Percentiles rank a stretch among this genome's conserved stretches.
Conservation (phyloP, 2,113 vertebrate species). For the Hippocampus mohnikei region DNA sequence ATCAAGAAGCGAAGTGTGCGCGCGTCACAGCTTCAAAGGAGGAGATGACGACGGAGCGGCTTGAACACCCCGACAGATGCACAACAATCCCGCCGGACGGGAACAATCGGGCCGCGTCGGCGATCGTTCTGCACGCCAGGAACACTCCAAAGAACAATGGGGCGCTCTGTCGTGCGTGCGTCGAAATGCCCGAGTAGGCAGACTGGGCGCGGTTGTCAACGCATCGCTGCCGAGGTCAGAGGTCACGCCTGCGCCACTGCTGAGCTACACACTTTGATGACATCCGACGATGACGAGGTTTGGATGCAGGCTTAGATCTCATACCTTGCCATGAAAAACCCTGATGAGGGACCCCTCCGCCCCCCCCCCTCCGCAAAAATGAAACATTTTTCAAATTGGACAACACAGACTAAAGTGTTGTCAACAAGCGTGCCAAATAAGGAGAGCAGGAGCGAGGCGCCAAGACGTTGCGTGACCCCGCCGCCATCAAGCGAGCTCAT, state of each 20-base stretch:
- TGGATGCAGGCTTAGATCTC: not conserved
- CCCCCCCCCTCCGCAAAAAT: too few species aligned
- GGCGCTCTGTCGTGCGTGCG: conserved; percentile 12
- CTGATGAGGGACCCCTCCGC: too few species aligned
- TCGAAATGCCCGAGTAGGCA: conserved; percentile 15
- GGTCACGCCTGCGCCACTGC: conserved; percentile 19
- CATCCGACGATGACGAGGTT: not conserved
- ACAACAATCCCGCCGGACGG: not conserved
- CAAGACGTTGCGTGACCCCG: too few species aligned
- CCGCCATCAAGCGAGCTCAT: too few species aligned
- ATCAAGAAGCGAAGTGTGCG: too few species aligned
- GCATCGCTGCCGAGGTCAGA: not conserved
- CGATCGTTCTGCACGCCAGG: not conserved
- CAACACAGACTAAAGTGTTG: too few species aligned
- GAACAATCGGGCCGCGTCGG: not conserved
- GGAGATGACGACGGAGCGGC: not conserved
- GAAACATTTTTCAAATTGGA: too few species aligned
- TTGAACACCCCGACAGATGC: not conserved
- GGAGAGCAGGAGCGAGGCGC: too few species aligned
- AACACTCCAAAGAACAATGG: conserved; percentile 8
- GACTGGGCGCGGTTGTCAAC: not conserved
- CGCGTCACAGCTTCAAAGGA: not conserved
- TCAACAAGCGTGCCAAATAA: too few species aligned
- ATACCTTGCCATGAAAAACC: not conserved
- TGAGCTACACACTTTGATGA: not conserved